Evolutionary conservation across 2,888 invertebrate species (phyloP).

Genomic region (Synergus japonicus): DNA sequence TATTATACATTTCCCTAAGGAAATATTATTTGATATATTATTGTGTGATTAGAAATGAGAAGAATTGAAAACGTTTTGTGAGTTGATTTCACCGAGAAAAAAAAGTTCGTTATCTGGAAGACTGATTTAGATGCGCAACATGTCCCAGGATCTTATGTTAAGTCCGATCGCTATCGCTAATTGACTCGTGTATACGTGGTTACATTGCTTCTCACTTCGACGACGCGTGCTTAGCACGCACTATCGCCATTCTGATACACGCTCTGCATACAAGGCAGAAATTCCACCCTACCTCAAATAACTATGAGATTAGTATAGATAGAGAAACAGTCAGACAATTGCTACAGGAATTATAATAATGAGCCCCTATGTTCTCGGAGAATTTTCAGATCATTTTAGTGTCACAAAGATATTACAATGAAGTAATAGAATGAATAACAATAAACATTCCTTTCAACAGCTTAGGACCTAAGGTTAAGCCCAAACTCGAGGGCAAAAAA

Average conservation of each 20-base stretch:
- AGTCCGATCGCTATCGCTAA: slow-evolving; percentile 7
- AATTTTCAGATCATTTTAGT: no score
- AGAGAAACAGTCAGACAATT: background rate
- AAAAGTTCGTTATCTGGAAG: background rate
- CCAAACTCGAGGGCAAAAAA: no score
- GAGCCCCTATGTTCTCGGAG: background rate
- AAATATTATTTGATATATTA: no score
- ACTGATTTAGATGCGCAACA: background rate
- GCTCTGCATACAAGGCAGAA: background rate
- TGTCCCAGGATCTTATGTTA: background rate
- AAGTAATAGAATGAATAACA: no score
- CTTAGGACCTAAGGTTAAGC: no score
- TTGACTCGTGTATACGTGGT: slow-evolving; percentile 4
- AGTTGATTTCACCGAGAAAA: background rate
- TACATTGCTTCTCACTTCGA: background rate
- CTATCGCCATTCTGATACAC: background rate
- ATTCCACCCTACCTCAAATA: background rate
- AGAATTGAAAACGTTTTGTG: background rate
- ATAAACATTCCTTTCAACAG: no score
- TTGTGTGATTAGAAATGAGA: no score
- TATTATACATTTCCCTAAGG: no score
- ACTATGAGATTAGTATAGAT: background rate
- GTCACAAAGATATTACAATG: no score
- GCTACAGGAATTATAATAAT: background rate
- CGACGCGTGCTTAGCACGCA: background rate